Conservation (phyloP, 2,888 invertebrate species). For the Dolichomitus sp. region DNA sequence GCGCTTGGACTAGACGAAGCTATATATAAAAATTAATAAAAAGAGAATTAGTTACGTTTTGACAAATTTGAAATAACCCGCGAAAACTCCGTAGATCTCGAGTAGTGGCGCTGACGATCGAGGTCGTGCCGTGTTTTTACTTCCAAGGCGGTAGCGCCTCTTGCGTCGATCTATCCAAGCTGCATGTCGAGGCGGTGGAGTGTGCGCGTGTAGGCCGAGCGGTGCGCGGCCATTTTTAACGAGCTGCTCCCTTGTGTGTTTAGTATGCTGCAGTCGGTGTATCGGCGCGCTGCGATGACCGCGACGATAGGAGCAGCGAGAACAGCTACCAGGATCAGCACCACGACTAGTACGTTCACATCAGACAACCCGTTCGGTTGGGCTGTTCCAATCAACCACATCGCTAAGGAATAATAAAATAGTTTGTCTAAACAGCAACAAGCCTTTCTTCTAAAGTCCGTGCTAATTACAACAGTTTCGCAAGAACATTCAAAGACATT, state of each 20-base stretch:
- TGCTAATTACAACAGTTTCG: not conserved
- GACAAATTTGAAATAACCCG: constrained; percentile 47
- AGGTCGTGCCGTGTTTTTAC: constrained; percentile 42
- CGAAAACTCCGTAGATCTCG: constrained; percentile 56
- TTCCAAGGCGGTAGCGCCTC: constrained; percentile 58
- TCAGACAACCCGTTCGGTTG: constrained; percentile 10
- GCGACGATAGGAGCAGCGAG: constrained; percentile 64
- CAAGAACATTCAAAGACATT: not conserved
- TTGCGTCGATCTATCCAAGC: constrained; percentile 59
- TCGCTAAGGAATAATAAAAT: not conserved
- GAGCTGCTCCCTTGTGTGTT: constrained; percentile 77
- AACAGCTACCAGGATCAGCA: constrained; percentile 28
- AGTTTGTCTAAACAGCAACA: not conserved
- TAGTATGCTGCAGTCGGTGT: constrained; percentile 81
- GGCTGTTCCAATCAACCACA: not conserved
- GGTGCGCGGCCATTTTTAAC: constrained; percentile 80
- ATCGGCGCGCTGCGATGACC: constrained; percentile 72
- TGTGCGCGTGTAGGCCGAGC: constrained; percentile 47
- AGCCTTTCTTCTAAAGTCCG: not conserved
- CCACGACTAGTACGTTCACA: constrained; percentile 16
- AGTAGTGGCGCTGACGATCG: constrained; percentile 50
- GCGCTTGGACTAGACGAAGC: not conserved
- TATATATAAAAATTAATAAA: not conserved
- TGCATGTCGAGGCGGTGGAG: constrained; percentile 24
- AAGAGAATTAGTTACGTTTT: not conserved